A percentile compares a stretch with the other conserved stretches of the same genome.
Conservation (phyloP, 2,113 vertebrate genomes). For the Carassius carassius region DNA sequence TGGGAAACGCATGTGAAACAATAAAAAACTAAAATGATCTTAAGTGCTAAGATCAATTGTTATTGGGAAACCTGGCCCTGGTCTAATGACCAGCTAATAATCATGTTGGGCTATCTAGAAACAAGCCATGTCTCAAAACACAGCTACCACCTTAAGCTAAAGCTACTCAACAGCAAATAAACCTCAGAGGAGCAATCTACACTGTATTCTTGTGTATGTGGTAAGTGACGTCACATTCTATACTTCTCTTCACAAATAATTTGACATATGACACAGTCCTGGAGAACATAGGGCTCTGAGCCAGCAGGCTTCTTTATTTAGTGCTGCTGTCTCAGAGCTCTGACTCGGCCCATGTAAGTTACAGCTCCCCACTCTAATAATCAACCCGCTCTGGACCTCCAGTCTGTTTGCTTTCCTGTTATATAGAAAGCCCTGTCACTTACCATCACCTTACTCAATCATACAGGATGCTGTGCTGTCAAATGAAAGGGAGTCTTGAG, state of each 20-base stretch:
- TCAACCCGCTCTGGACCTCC: slow-evolving; percentile 5
- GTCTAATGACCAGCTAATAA: background rate
- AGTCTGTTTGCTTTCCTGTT: slow-evolving; percentile 10
- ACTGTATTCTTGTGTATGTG: background rate
- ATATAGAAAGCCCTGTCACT: slow-evolving; percentile 14
- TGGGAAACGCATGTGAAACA: too few species aligned
- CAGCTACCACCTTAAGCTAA: background rate
- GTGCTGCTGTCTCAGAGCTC: slow-evolving; percentile 19
- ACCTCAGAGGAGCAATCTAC: background rate
- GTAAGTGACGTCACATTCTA: slow-evolving; percentile 10
- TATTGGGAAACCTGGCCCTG: too few species aligned
- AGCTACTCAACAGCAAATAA: slow-evolving; percentile 22
- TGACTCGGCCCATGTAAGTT: background rate
- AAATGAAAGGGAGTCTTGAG: slow-evolving; percentile 4
- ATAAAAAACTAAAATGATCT: too few species aligned
- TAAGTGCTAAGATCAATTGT: too few species aligned
- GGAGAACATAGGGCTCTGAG: background rate
- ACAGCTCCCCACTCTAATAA: slow-evolving; percentile 19
- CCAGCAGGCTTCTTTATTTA: slow-evolving; percentile 25
- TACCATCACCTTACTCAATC: background rate
- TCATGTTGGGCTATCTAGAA: background rate
- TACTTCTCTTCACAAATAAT: slow-evolving; percentile 26
- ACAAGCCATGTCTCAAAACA: background rate
- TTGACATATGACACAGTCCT: slow-evolving; percentile 28
- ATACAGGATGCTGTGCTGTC: background rate